A percentile compares a stretch with the other conserved stretches of the same genome.
Conservation (phyloP, 1,140 invertebrate species). For the Drosophila funebris region DNA sequence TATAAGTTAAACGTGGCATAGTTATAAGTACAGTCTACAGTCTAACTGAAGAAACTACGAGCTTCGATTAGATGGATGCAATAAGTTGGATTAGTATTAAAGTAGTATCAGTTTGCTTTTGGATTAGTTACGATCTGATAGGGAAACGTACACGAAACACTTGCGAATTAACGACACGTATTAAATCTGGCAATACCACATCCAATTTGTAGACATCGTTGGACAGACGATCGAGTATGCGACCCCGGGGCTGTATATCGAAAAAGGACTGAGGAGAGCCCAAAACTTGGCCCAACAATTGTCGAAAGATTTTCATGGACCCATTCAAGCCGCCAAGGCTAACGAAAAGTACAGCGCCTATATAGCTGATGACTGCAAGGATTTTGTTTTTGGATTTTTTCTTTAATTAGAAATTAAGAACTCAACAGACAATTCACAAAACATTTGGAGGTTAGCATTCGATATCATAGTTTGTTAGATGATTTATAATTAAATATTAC, state of each 20-base stretch:
- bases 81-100: conserved; percentile 14
- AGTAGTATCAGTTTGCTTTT: conserved; percentile 3
- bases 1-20: too few relatives aligned
- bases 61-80: conserved; percentile 1
- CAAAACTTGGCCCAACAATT: conserved; percentile 87
- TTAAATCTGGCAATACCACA: conserved; percentile 83
- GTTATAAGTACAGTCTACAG: conserved; percentile 19
- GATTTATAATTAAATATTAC: not conserved
- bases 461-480: not conserved
- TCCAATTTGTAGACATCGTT: conserved; percentile 90
- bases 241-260: conserved; percentile 89
- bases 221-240: conserved; percentile 89
- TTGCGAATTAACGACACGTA: conserved; percentile 82
- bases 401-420: too few relatives aligned
- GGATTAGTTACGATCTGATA: conserved; percentile 49
- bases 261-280: conserved; percentile 90
- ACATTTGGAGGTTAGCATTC: not conserved
- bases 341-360: conserved; percentile 44
- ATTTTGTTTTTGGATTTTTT: not conserved
- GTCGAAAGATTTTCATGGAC: conserved; percentile 51
- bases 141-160: conserved; percentile 79
- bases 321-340: conserved; percentile 53
- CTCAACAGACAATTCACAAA: not conserved
- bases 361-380: conserved; percentile 52
- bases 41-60: conserved; percentile 18